Percentiles rank a stretch among this genome's conserved stretches.
Conservation (phyloP, 2,797 vertebrate species). For the Platyrinchus mystaceus region DNA sequence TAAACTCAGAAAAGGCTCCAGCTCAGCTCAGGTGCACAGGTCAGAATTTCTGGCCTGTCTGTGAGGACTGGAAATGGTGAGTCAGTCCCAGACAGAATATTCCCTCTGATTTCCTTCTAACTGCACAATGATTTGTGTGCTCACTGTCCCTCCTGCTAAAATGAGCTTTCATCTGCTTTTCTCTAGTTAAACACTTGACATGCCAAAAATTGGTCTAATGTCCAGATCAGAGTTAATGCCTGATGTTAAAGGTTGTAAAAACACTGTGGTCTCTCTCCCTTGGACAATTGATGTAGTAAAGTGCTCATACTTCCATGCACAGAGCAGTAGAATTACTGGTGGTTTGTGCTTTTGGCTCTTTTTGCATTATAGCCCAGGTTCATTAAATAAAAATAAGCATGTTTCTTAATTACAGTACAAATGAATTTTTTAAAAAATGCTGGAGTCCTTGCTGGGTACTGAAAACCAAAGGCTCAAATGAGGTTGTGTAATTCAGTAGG, state of each 20-base stretch:
- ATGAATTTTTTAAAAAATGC: conserved; percentile 32
- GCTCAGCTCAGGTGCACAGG: neutral
- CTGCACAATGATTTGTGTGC: neutral
- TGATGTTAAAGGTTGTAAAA: neutral
- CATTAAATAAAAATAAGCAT: conserved; percentile 60
- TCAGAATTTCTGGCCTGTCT: neutral
- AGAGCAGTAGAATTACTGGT: neutral
- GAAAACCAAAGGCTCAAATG: neutral
- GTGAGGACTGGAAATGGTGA: neutral
- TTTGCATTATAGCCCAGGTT: conserved; percentile 18
- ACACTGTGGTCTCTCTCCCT: neutral
- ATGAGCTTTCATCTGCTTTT: neutral
- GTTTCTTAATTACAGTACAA: conserved; percentile 70
- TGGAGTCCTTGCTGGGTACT: neutral
- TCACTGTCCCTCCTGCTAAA: neutral
- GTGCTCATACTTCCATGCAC: neutral
- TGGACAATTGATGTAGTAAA: neutral
- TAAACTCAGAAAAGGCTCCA: neutral
- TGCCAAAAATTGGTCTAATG: neutral
- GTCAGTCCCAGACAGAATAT: neutral
- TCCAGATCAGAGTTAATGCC: neutral
- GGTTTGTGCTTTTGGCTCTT: neutral
- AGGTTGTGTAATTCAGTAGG: neutral
- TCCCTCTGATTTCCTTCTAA: neutral
- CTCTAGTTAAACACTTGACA: neutral